Base-by-base conservation (phyloP, 2,113 vertebrate species). In the Crotophaga sulcirostris region DNA sequence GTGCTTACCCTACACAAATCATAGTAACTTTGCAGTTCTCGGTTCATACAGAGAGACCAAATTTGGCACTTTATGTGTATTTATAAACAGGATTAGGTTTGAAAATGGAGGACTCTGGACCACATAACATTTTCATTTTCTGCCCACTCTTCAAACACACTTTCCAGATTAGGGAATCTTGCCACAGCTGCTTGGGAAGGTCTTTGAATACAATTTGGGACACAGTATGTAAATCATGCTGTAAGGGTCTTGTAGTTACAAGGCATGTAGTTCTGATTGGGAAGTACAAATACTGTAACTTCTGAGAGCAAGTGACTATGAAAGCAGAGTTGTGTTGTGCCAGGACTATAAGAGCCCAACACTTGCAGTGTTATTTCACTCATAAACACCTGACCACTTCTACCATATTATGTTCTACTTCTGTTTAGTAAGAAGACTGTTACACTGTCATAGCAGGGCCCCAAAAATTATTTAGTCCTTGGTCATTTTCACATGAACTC, bases 281-380 rank as follows among this genome's bases (percentile, higher is more conserved):
- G 33, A 9, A 45, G 13, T 21, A 40, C 5, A 20, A 81, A 47
- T 67, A 11, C 13, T 75, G 31, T 54, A 80, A 54, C 34, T 67
- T 74, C 33, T 72, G 56, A 76, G 52, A 68, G 21, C 6, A 91
- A 18, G 13, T 59, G 44, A n/a, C 11, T 20, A 34, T 56, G 25
- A 83, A 82, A 94, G 56, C 14, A 78, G 74, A 60, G 15, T 10
- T 76, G 11, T n/a, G 25, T 28, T 77, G 8, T 69, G 31, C 26
- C 26, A 66, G 16, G n/a, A 58, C 25, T 0, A 0, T 51, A 44
- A 60, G 11, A 2, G 38, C 63, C 13, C 34, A 59, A 7, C 5
- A 24, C 6, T 38, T 84, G 29, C 42, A 47, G 45, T 42, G 4
- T 81, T 75, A 34, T 54, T 90, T 73, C 44, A 68, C 6, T 8